Evolutionary conservation across 1,140 invertebrate genomes (phyloP).

Genomic region (Magallana ariakensis): DNA sequence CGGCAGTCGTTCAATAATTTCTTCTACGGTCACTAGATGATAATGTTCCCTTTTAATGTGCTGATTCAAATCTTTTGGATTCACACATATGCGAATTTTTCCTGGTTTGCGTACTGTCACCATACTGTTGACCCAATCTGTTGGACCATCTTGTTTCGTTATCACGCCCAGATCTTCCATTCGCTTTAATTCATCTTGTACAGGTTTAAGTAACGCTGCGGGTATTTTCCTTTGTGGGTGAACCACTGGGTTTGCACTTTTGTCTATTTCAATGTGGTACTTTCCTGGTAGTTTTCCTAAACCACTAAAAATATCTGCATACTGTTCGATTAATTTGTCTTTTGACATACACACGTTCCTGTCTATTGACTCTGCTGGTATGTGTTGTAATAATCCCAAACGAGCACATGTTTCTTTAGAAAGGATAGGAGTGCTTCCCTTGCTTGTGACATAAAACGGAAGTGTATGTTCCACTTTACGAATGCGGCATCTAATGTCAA

Average conservation of each 20-base stretch:
- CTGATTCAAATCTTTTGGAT: no score
- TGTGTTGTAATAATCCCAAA: no score
- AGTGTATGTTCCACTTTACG: no score
- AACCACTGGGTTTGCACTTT: conserved; percentile 34
- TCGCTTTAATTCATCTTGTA: no score
- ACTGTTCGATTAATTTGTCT: no score
- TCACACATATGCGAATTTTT: no score
- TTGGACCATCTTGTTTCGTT: conserved; percentile 52
- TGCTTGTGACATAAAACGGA: conserved; percentile 60
- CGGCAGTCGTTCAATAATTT: conserved; percentile 72
- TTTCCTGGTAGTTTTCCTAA: no score
- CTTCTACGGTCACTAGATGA: conserved; percentile 79
- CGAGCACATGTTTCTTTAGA: conserved; percentile 60
- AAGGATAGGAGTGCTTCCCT: conserved; percentile 68
- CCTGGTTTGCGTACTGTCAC: conserved; percentile 56
- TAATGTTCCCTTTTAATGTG: conserved; percentile 53
- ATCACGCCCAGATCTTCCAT: conserved; percentile 52
- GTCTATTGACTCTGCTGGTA: no score
- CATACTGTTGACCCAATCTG: conserved; percentile 51
- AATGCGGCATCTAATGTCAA: no score
- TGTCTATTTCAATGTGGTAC: no score
- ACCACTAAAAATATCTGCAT: no score
- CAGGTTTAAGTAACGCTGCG: conserved; percentile 39
- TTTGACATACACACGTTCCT: no score
- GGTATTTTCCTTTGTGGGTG: conserved; percentile 48